Evolutionary conservation across 2,797 vertebrate genomes (phyloP).

Genomic region (Stomatorhinus walkeri): DNA sequence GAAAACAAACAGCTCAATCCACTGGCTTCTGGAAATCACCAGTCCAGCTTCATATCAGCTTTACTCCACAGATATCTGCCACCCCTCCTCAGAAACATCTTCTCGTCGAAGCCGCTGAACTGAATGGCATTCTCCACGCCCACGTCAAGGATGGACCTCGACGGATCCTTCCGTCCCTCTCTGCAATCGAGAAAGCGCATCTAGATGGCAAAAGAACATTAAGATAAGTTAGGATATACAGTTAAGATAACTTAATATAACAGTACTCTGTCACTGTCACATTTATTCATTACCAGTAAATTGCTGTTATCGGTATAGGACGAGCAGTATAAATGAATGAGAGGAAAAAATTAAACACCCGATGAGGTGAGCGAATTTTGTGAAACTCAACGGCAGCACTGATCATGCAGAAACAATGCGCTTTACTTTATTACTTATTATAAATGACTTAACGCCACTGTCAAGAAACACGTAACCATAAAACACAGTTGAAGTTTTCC

Average conservation of each 20-base stretch:
- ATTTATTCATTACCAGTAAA: neutral
- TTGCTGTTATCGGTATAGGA: neutral
- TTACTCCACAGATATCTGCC: conserved; percentile 93
- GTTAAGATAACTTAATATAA: neutral
- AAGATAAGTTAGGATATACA: neutral
- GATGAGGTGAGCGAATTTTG: neutral
- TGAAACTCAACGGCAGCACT: neutral
- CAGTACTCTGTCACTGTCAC: neutral
- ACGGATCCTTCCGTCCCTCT: conserved; percentile 83
- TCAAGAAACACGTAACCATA: neutral
- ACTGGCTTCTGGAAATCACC: conserved; percentile 58
- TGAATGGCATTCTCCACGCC: conserved; percentile 76
- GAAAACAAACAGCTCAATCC: neutral
- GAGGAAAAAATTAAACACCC: neutral
- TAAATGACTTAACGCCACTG: neutral
- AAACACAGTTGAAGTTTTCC: neutral
- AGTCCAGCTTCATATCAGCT: conserved; percentile 83
- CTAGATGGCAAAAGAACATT: conserved; percentile 45
- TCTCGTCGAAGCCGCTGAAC: conserved; percentile 90
- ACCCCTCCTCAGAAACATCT: conserved; percentile 83
- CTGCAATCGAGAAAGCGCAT: conserved; percentile 91
- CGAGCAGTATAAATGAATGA: neutral
- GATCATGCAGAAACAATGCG: neutral
- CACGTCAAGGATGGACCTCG: conserved; percentile 84
- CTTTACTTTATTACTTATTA: neutral